A percentile compares a stretch with the other conserved stretches of the same genome.
These are phyloP conservation scores for Limenitis camilla DNA, from an alignment of 2,888 invertebrate species.

Conservation along the genomic window DNA sequence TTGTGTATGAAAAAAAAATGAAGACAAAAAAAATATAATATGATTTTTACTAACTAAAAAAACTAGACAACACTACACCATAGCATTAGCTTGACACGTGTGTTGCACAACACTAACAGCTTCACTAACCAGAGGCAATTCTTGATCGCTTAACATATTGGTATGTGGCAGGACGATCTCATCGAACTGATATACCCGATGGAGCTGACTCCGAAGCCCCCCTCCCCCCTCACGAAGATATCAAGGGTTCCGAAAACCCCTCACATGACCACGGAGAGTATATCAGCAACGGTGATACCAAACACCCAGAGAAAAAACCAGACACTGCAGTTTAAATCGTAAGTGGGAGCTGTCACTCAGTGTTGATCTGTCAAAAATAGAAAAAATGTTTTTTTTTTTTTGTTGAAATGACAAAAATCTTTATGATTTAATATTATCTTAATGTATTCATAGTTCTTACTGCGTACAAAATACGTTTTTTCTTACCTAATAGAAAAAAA, in stretches of 20 bases:
- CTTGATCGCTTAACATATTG: conserved; percentile 69
- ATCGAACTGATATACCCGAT: conserved; percentile 77
- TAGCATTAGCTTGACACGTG: conserved; percentile 7
- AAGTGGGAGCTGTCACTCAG: conserved; percentile 22
- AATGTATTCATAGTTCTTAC: no score
- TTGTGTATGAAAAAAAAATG: no score
- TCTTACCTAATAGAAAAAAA: no score
- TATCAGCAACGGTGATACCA: conserved; percentile 74
- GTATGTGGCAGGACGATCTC: conserved; percentile 75
- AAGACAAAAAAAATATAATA: no score
- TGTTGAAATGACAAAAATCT: no score
- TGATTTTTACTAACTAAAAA: no score
- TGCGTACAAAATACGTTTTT: no score
- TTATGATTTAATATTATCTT: no score
- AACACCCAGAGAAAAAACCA: conserved; percentile 67
- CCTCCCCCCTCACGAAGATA: conserved; percentile 73
- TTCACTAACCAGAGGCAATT: conserved; percentile 29
- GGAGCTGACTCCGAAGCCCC: conserved; percentile 78
- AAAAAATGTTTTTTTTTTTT: neutral
- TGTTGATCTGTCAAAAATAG: neutral
- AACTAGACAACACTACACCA: neutral
- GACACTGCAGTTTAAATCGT: conserved; percentile 66
- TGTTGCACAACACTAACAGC: conserved; percentile 15
- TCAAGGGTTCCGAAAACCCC: conserved; percentile 75
- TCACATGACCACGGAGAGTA: conserved; percentile 76